Conservation (phyloP, 2,113 vertebrate genomes). For the Numida meleagris region DNA sequence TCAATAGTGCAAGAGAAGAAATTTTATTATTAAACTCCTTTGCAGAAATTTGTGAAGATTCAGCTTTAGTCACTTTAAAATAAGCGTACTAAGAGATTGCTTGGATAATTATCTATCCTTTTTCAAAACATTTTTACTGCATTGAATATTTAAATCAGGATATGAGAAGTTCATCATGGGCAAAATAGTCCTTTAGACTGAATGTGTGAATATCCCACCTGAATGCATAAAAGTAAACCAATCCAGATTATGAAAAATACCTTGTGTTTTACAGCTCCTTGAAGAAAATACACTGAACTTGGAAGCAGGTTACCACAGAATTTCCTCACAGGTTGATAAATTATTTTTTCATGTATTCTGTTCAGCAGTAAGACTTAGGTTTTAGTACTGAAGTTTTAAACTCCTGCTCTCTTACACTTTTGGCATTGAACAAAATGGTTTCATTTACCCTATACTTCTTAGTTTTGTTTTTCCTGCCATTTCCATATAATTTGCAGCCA, state of each 20-base stretch:
- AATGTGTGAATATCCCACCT: constrained; percentile 5
- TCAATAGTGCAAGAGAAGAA: neutral
- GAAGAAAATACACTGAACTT: constrained; percentile 66
- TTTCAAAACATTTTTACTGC: neutral
- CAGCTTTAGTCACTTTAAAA: neutral
- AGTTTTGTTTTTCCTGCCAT: neutral
- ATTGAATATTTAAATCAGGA: neutral
- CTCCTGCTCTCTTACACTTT: neutral
- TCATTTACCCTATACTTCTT: neutral
- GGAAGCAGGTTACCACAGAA: constrained; percentile 67
- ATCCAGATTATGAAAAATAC: constrained; percentile 63
- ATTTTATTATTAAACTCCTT: neutral
- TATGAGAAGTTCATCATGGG: neutral
- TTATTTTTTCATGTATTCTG: constrained; percentile 66
- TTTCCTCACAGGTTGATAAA: constrained; percentile 70
- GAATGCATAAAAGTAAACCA: constrained; percentile 28
- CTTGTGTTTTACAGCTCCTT: constrained; percentile 71
- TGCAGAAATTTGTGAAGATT: neutral
- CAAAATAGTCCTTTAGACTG: neutral
- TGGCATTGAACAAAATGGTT: neutral
- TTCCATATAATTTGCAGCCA: neutral
- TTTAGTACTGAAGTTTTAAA: neutral
- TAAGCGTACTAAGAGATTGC: neutral
- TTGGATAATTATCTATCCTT: neutral
- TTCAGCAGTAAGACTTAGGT: neutral